A percentile compares a stretch with the other conserved stretches of the same genome.
Conservation (phyloP, 1,140 invertebrate species). For the Drosophila tropicalis region DNA sequence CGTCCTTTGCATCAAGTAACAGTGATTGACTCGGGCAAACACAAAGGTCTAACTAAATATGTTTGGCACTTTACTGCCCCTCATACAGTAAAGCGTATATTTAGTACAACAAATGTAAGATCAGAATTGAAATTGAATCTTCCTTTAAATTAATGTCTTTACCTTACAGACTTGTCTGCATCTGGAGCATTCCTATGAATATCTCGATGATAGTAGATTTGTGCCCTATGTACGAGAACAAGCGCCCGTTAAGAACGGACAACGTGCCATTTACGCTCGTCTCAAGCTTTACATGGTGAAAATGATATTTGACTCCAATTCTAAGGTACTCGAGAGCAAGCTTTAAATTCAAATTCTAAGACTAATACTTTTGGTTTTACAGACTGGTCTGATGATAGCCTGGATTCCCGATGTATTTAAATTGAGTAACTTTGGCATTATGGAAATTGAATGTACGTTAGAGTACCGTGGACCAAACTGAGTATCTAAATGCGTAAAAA, state of each 20-base stretch:
- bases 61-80: slow-evolving; percentile 67
- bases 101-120: slow-evolving; percentile 67
- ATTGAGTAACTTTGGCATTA: slow-evolving; percentile 67
- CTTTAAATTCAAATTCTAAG: neutral
- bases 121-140: neutral
- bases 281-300: slow-evolving; percentile 51
- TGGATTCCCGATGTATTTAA: slow-evolving; percentile 70
- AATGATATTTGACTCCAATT: slow-evolving; percentile 42
- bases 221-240: slow-evolving; percentile 51
- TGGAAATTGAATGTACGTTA: slow-evolving; percentile 65
- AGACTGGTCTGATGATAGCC: slow-evolving; percentile 61
- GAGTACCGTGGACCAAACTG: slow-evolving; percentile 43
- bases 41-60: slow-evolving; percentile 72
- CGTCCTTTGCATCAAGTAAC: slow-evolving; percentile 56
- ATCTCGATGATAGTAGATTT: slow-evolving; percentile 46
- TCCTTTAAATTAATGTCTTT: neutral
- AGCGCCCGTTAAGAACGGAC: slow-evolving; percentile 14
- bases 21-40: slow-evolving; percentile 59
- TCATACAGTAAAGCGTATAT: slow-evolving; percentile 67
- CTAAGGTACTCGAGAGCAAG: slow-evolving; percentile 1
- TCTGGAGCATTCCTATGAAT: slow-evolving; percentile 60
- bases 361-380: slow-evolving; percentile 1
- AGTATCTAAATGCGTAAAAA: neutral
- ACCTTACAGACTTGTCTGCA: slow-evolving; percentile 50
- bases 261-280: slow-evolving; percentile 50